Conservation (phyloP, 2,113 vertebrate species). For the Oxyura jamaicensis region DNA sequence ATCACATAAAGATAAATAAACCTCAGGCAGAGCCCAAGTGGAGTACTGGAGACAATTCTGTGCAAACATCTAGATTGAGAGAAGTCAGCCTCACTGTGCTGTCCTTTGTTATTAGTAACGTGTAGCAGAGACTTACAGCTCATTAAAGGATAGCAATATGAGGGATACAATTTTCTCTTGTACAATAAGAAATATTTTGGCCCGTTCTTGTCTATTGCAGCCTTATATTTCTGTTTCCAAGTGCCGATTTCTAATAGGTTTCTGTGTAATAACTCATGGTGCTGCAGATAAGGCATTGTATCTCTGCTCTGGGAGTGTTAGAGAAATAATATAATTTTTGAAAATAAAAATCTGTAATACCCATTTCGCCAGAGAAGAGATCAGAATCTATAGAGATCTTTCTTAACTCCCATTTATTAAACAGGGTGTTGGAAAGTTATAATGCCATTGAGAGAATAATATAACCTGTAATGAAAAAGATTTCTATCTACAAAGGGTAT, state of each 20-base stretch:
- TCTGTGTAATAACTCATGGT: background rate
- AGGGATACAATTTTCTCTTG: background rate
- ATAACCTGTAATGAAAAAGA: slow-evolving; percentile 56
- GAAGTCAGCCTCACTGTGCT: background rate
- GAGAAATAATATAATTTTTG: slow-evolving; percentile 11
- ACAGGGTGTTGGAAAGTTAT: background rate
- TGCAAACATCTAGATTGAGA: background rate
- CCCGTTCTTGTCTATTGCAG: background rate
- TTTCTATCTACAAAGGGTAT: slow-evolving; percentile 32
- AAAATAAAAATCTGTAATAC: slow-evolving; percentile 57
- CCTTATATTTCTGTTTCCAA: background rate
- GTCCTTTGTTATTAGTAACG: background rate
- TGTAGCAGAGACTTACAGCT: background rate
- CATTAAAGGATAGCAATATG: background rate
- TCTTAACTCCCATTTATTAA: slow-evolving; percentile 29
- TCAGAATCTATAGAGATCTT: slow-evolving; percentile 26
- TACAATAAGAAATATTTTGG: background rate
- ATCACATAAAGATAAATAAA: background rate
- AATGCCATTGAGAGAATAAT: background rate
- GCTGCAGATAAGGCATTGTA: slow-evolving; percentile 22
- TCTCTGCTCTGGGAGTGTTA: background rate
- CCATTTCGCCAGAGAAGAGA: background rate
- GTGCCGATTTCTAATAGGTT: background rate
- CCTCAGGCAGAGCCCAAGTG: background rate
- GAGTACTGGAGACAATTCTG: background rate